Conservation (phyloP, 2,113 vertebrate genomes). For the Urocolius indicus region DNA sequence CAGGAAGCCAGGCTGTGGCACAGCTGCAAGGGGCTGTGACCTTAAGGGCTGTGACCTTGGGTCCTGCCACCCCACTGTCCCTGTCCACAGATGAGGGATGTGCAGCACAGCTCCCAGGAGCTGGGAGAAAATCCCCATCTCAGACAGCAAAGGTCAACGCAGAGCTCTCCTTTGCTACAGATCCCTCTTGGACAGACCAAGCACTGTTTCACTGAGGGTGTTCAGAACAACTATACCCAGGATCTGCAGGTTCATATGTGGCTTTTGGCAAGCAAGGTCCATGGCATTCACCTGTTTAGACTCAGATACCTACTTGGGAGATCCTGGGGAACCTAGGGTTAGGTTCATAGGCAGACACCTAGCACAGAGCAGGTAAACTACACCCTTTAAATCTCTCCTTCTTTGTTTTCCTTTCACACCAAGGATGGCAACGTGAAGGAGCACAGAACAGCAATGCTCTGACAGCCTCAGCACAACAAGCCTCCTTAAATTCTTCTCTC, state of each 20-base stretch:
- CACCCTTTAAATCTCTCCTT: neutral
- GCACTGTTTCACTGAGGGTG: neutral
- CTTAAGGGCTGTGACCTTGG: too few relatives aligned
- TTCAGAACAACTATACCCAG: rapidly evolving
- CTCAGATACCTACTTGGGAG: neutral
- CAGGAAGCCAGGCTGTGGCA: neutral
- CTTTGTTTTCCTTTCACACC: neutral
- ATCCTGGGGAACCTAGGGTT: too few relatives aligned
- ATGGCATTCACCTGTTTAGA: neutral
- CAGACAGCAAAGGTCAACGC: neutral
- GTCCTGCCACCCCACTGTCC: neutral
- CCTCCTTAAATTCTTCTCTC: neutral
- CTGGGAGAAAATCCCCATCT: neutral
- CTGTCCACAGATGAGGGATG: rapidly evolving
- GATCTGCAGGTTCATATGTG: rapidly evolving
- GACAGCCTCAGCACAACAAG: neutral
- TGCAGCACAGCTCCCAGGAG: neutral
- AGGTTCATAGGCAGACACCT: too few relatives aligned
- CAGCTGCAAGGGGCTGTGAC: neutral
- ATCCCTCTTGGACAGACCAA: neutral
- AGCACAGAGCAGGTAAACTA: neutral
- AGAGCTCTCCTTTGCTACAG: neutral
- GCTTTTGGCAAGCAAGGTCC: neutral
- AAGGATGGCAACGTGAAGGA: rapidly evolving
- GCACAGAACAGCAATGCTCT: neutral